Percentiles rank a stretch among this genome's conserved stretches.
These are phyloP conservation scores for Euzophera pinguis DNA, from an alignment of 2,888 invertebrate genomes.

Conservation along the genomic window DNA sequence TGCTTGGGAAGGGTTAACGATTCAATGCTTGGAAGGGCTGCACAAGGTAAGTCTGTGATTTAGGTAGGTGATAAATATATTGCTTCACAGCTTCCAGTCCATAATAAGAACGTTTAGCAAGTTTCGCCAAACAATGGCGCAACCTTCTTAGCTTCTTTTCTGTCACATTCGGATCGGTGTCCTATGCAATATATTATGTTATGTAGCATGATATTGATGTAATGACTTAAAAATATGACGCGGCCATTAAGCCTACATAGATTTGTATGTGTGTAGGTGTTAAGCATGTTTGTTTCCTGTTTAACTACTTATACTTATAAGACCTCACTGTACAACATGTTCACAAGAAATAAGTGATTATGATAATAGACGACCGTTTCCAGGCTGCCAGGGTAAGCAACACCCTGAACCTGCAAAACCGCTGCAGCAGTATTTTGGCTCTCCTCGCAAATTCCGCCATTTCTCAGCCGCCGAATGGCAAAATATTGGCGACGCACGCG, in stretches of 20 bases:
- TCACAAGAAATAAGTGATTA: no score
- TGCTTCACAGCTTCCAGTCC: neutral
- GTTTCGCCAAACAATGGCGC: no score
- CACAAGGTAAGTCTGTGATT: slow-evolving; percentile 82
- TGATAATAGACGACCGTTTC: slow-evolving; percentile 24
- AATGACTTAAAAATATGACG: no score
- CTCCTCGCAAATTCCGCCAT: slow-evolving; percentile 94
- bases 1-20: slow-evolving; percentile 86
- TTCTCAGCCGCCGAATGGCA: slow-evolving; percentile 86
- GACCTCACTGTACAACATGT: no score
- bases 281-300: neutral
- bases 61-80: neutral
- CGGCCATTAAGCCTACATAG: no score
- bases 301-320: no score
- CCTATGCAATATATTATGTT: no score
- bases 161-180: no score
- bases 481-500: slow-evolving; percentile 92
- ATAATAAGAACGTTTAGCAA: neutral
- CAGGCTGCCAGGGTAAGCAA: slow-evolving; percentile 94
- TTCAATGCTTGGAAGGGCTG: slow-evolving; percentile 92
- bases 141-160: no score
- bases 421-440: slow-evolving; percentile 94
- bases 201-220: no score
- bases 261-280: no score
- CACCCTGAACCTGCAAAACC: slow-evolving; percentile 90